Evolutionary conservation across 2,797 vertebrate species (phyloP), one percentile per base, ranked within the genome.

Genomic region (Gephyroberyx darwinii): DNA sequence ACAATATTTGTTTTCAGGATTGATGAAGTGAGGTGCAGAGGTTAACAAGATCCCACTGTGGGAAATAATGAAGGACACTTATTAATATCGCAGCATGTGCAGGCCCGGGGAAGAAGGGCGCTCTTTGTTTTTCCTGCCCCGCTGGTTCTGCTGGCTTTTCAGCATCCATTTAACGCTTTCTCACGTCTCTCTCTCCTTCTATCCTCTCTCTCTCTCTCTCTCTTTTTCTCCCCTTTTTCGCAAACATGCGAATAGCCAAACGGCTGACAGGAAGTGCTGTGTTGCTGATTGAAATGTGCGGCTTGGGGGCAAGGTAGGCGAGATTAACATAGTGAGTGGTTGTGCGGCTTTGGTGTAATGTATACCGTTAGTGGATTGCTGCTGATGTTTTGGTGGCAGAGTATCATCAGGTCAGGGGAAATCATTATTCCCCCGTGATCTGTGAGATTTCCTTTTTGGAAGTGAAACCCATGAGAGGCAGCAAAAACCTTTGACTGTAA

Each of bases 1-100:
- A 75, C 57, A 52, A 14, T 53, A 54, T 82, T 75, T 79, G 59
- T 82, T 77, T 77, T 81, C 26, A 64, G 47, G 47, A 81, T 71
- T 84, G 85, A 90, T 91, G 82, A 72, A 69, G 62, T 64, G 73
- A 9, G 67, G 82, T 77, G 66, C 85, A 87, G 53, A 89, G 86
- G 89, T 92, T 89, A 92, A 92, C 86, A 81, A 89, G 88, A 77
- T 85, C 75, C 78, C 85, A 77, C 80, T 78, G 82, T 31, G 75
- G 84, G 77, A 79, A 89, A 87, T 86, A 81, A 88, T 87, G 70
- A 87, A 88, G 84, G 83, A 84, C 86, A 80, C 84, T 85, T 91
- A 92, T 91, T 90, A 90, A 91, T 91, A 91, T 85, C 85, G 5
- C 86, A 87, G 83, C 85, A 77, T 85, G 83, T 70, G 69, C 70